Evolutionary conservation across 2,888 invertebrate genomes (phyloP).

Genomic region (Entomobrya multifasciata): DNA sequence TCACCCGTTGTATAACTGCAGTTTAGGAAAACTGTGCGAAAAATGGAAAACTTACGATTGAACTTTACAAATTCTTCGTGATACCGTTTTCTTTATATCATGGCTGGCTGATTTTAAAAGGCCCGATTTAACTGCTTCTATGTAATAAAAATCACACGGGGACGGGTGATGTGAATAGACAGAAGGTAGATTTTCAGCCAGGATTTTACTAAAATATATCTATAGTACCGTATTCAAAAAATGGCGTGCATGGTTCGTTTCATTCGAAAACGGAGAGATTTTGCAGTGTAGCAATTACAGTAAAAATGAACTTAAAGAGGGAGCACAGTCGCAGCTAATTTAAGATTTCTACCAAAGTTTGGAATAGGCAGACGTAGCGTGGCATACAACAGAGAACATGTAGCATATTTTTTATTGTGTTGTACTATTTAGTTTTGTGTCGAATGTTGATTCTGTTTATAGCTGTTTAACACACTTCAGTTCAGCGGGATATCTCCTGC

Average conservation of each 20-base stretch:
- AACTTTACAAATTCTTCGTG: too few relatives aligned
- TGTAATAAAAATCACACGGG: background rate
- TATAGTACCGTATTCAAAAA: conserved; percentile 49
- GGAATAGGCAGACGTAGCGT: too few relatives aligned
- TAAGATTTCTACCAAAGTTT: too few relatives aligned
- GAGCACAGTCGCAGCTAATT: too few relatives aligned
- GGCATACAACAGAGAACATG: background rate
- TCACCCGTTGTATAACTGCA: conserved; percentile 69
- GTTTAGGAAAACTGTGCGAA: too few relatives aligned
- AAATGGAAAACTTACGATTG: too few relatives aligned
- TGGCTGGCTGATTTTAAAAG: conserved; percentile 68
- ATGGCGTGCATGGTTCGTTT: conserved; percentile 40
- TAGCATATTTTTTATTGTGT: background rate
- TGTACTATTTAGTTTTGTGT: too few relatives aligned
- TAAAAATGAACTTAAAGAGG: conserved; percentile 1
- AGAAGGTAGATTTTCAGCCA: background rate
- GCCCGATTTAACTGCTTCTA: conserved; percentile 38
- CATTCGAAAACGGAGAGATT: conserved; percentile 43
- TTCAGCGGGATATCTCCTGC: too few relatives aligned
- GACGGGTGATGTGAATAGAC: background rate
- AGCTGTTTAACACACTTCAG: too few relatives aligned
- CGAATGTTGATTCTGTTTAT: too few relatives aligned
- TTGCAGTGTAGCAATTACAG: background rate
- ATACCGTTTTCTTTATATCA: conserved; percentile 65
- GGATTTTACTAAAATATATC: conserved; percentile 13